Evolutionary conservation across 2,113 vertebrate species (phyloP).

Genomic region (Sterrhoptilus dennistouni): DNA sequence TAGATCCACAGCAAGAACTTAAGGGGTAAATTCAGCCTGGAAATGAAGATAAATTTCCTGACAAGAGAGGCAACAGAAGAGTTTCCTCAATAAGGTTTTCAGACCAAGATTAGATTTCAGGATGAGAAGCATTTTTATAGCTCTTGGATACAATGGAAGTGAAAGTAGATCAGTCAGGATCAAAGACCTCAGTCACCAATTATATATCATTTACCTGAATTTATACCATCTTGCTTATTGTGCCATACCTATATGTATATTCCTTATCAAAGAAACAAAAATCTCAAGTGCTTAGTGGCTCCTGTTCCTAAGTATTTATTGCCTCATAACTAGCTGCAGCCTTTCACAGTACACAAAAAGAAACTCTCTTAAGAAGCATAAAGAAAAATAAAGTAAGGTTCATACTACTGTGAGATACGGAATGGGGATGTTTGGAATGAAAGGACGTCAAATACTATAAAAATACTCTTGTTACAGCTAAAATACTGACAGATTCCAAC

Average conservation of each 20-base stretch:
- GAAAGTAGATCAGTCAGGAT: not conserved
- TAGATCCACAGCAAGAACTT: not conserved
- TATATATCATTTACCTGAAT: not conserved
- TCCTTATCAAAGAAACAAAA: not conserved
- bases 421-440: not conserved
- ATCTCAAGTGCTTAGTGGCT: not conserved
- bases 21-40: not conserved
- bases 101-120: not conserved
- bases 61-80: not conserved
- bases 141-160: not conserved
- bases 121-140: not conserved
- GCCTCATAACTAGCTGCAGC: not conserved
- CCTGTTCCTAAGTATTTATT: not conserved
- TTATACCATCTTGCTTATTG: not conserved
- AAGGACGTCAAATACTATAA: not conserved
- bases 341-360: not conserved
- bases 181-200: not conserved
- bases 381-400: not conserved
- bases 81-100: not conserved
- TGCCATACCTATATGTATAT: not conserved
- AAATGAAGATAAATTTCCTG: not conserved
- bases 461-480: not conserved
- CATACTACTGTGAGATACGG: not conserved
- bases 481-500: not conserved
- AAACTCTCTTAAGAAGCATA: not conserved